Conservation (phyloP, 2,888 invertebrate genomes). For the Philonicus albiceps region DNA sequence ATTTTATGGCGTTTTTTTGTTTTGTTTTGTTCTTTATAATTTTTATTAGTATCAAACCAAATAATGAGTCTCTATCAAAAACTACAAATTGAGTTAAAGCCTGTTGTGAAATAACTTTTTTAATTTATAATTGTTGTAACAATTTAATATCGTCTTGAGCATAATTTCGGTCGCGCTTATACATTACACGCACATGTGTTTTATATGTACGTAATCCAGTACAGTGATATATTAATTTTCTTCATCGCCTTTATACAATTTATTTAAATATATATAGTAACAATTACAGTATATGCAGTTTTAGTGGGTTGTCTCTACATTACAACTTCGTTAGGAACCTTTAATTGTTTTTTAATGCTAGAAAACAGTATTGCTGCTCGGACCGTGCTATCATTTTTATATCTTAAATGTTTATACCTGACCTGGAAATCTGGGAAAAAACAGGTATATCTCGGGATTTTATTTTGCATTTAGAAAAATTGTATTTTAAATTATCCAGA, state of each 20-base stretch:
- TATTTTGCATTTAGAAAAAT: too few relatives aligned
- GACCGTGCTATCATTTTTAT: background rate
- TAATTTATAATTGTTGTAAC: background rate
- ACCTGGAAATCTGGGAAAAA: too few relatives aligned
- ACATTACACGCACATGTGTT: background rate
- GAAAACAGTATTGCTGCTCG: background rate
- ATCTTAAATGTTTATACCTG: too few relatives aligned
- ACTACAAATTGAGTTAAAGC: slow-evolving; percentile 22
- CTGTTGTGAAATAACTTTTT: background rate
- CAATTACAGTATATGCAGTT: background rate
- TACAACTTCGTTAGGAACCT: slow-evolving; percentile 37
- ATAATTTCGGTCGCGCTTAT: slow-evolving; percentile 4
- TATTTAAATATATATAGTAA: slow-evolving; percentile 4
- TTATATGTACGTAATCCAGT: background rate
- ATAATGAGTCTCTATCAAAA: slow-evolving; percentile 10
- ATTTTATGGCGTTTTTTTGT: background rate
- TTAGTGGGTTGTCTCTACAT: slow-evolving; percentile 5
- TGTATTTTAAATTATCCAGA: too few relatives aligned
- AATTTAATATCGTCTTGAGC: slow-evolving; percentile 15
- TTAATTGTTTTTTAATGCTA: slow-evolving; percentile 1
- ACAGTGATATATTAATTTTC: background rate
- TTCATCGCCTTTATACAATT: slow-evolving; percentile 2
- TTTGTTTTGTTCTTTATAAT: background rate
- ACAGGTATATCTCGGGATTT: too few relatives aligned
- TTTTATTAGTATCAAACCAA: slow-evolving; percentile 28